A percentile compares a stretch with the other conserved stretches of the same genome.
These are phyloP conservation scores for Urechis unicinctus DNA, from an alignment of 2,888 invertebrate species.

Conservation along the genomic window DNA sequence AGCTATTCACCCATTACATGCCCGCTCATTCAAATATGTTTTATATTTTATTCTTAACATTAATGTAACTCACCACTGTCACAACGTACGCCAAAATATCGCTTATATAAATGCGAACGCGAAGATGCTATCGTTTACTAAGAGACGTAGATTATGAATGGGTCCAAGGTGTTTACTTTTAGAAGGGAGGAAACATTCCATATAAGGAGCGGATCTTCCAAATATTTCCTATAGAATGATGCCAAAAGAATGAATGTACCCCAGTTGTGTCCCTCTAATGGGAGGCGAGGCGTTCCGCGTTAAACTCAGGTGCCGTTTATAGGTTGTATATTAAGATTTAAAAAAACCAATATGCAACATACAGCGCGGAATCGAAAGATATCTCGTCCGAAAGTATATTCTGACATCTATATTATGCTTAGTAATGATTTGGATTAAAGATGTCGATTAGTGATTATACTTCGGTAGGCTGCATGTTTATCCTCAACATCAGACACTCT, in stretches of 20 bases:
- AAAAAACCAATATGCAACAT: background rate
- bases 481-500: constrained; percentile 33
- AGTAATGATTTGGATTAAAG: too few species aligned
- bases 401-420: background rate
- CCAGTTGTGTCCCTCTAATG: constrained; percentile 68
- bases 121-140: too few species aligned
- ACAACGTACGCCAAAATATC: too few species aligned
- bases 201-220: constrained; percentile 46
- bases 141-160: too few species aligned
- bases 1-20: too few species aligned
- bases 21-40: too few species aligned
- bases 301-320: constrained; percentile 93
- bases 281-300: constrained; percentile 12
- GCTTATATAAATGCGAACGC: too few species aligned
- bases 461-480: constrained; percentile 30
- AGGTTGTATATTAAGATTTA: constrained; percentile 60
- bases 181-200: constrained; percentile 67
- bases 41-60: too few species aligned
- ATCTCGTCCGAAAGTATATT: too few species aligned
- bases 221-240: constrained; percentile 51
- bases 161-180: constrained; percentile 75
- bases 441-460: too few species aligned
- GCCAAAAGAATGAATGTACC: constrained; percentile 61
- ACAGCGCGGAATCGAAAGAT: background rate
- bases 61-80: too few species aligned